Evolutionary conservation across 2,888 invertebrate genomes (phyloP), one percentile per base, ranked within the genome.

Genomic region (Encarsia formosa): DNA sequence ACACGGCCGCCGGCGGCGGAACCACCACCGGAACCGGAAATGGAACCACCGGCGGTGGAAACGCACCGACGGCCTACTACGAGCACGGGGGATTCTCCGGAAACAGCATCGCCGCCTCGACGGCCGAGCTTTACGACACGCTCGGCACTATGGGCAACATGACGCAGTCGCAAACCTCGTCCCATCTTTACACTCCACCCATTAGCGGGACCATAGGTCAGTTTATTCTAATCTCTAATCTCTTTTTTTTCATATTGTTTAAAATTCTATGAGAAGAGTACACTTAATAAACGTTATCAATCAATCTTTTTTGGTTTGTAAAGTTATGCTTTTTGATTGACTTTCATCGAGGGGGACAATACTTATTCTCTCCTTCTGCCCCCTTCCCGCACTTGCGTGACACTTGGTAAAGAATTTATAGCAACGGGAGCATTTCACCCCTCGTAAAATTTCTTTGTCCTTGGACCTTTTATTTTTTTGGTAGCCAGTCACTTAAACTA

Each of bases 161-260:
- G 79, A 83, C 84, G 64, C 86, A 85, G 57, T 83, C 88, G 19
- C 88, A 88, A 63, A 79, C 80, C 47, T n/a, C n/a, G n/a, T 79
- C 80, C 61, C 79, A 82, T 66, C 81, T 91, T 6, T 91, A 91
- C 72, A 88, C 90, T 57, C 87, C 89, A 60, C 86, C 90, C 35
- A 79, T 86, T 66, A 83, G 84, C 62, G 79, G 83, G 61, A 78
- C 83, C 59, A 81, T 88, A 74, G 84, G 84, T 84, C 71, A 79
- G 79, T 65, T n/a, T 26, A 26, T 26, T 26, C 11, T 26, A 26
- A 26, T 26, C 11, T 26, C 11, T 11, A 6, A 26, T 26, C 26
- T 8, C 6, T 26, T 8, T 6, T 11, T 26, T 26, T 8, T 26
- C 6, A 26, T 26, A 8, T 8, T 26, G 26, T 8, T 26, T 26